Evolutionary conservation across 2,888 invertebrate genomes (phyloP).

Genomic region (Ariolimax columbianus): DNA sequence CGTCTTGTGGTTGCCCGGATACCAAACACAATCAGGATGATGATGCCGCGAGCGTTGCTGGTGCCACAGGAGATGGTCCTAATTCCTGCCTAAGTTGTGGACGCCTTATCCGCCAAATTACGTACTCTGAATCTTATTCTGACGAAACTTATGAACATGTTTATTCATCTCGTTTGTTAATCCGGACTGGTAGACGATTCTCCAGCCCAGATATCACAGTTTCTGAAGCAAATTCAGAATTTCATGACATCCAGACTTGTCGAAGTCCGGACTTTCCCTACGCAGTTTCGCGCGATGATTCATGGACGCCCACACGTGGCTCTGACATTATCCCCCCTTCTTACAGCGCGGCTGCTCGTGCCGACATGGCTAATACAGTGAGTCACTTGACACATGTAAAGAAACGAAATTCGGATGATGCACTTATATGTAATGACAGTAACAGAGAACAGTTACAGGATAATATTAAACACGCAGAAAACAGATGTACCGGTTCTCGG

Average conservation of each 20-base stretch:
- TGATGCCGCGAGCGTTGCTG: constrained; percentile 32
- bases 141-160: constrained; percentile 52
- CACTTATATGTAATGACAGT: neutral
- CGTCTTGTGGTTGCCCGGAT: constrained; percentile 38
- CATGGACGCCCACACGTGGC: constrained; percentile 28
- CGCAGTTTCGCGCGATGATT: constrained; percentile 38
- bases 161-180: constrained; percentile 46
- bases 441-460: neutral
- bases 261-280: constrained; percentile 13
- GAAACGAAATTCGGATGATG: neutral
- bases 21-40: constrained; percentile 24
- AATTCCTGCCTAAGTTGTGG: constrained; percentile 46
- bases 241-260: neutral
- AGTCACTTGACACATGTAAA: neutral
- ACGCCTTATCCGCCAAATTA: constrained; percentile 50
- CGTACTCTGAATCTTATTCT: constrained; percentile 48
- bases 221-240: constrained; percentile 36
- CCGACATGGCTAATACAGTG: neutral
- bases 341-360: neutral
- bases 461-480: neutral
- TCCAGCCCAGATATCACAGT: constrained; percentile 46
- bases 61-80: constrained; percentile 17
- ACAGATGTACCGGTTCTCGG: neutral
- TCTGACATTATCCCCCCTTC: constrained; percentile 38
- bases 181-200: constrained; percentile 30